Evolutionary conservation across 2,113 vertebrate genomes (phyloP), one percentile per base, ranked within the genome.

Genomic region (Globicephala melas): DNA sequence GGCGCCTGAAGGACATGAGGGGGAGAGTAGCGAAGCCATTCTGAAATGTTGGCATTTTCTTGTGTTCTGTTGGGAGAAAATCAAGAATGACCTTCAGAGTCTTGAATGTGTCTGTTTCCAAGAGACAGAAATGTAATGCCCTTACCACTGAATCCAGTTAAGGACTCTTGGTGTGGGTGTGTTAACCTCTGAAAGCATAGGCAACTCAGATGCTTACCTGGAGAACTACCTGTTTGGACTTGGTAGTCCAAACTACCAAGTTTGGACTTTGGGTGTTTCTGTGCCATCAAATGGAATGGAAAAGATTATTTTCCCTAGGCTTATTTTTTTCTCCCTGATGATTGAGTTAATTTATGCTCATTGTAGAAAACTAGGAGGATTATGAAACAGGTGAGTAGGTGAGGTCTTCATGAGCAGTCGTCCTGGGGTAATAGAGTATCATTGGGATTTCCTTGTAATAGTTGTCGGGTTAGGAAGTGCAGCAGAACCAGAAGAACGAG

Each of bases 401-500:
- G 62, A 92, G 73, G 74, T 96, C 63, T 95, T 80, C 55, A 4
- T 36, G 50, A 77, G 79, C 79, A 13, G 50, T 47, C 13, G 1
- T 76, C 63, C 65, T 79, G 58, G 81, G 79, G 85, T 94, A 88
- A 44, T 74, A 67, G 82, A 85, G 73, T 91, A 80, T 96, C 62
- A 0, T 44, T 81, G 79, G 88, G 74, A 62, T 90, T 87, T 81
- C 73, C 65, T 95, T 50, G 13, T 76, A 85, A 77, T 62, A 41
- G 31, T 84, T 92, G 80, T 77, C 0, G 5, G 73, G 73, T 58
- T 28, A 70, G 92, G 84, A 93, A 88, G 94, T 86, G 70, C 25
- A 0, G 58, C 81, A 55, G 87, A 97, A 94, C 94, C 50, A 88
- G 97, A 94, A 93, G 96, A 93, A 93, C 88, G 4, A 77, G 97